Evolutionary conservation across 35 echinoderm and acorn worm genomes (phyloP).

Genomic region (Amphiura filiformis): DNA sequence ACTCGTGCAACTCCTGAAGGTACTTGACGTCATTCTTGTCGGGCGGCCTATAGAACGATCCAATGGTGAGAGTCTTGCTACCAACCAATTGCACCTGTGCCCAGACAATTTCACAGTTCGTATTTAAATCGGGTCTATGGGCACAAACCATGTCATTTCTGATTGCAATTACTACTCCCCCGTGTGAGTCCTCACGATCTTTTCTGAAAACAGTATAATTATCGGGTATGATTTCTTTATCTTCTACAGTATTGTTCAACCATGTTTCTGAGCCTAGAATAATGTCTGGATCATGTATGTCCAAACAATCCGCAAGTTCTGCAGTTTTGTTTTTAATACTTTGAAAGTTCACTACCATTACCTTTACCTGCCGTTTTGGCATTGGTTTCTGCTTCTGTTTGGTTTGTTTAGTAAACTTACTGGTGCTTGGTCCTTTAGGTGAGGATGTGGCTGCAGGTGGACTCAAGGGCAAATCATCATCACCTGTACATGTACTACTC

Average conservation of each 20-base stretch:
- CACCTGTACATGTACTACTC: background rate
- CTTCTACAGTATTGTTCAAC: background rate
- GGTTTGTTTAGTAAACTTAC: background rate
- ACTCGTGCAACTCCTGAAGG: background rate
- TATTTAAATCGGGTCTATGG: background rate
- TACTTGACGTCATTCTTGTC: background rate
- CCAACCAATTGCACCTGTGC: background rate
- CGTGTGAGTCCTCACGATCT: background rate
- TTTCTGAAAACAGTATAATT: background rate
- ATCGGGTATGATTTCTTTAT: background rate
- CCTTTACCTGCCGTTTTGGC: background rate
- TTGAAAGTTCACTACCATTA: no score
- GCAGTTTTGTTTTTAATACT: background rate
- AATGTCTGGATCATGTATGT: background rate
- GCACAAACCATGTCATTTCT: background rate
- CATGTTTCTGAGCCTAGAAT: background rate
- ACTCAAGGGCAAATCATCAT: background rate
- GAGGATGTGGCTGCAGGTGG: background rate
- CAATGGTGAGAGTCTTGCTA: background rate
- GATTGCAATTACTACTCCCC: background rate
- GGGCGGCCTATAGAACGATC: background rate
- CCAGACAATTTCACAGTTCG: background rate
- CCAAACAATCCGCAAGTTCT: background rate
- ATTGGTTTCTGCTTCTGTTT: background rate
- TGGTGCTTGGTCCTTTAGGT: background rate